Base-by-base conservation (phyloP, 2,113 vertebrate species). In the Ptyas mucosa region DNA sequence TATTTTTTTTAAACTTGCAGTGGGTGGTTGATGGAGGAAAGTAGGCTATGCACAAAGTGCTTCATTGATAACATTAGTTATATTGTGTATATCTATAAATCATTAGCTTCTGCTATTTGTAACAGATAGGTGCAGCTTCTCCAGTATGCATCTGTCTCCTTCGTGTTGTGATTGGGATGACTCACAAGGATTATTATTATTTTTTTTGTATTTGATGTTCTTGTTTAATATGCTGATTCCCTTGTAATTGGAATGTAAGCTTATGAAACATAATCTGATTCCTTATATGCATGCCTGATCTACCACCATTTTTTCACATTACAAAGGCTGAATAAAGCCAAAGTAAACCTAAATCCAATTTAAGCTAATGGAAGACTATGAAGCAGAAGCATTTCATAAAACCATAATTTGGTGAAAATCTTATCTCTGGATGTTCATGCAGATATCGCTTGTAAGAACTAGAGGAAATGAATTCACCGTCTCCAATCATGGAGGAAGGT, bases 141-240 rank as follows among this genome's bases (percentile, higher is more conserved):
- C 96, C 92, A 93, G 96, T 97, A 95, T 23, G 58, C 94, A 96
- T 95, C 95, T 96, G 95, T 97, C 95, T 96, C 94, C 96, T 96
- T 97, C 94, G 96, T 46, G 94, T 96, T 46, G 94, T 96, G 95
- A 97, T 96, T 96, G 96, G 94, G 92, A 96, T 97, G 97, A 97
- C 90, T 97, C 96, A 97, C 92, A 97, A 96, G 94, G 94, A 94
- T 49, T 49, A 6, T 49, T 46, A 43, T 43, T 43, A 46, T 75
- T 34, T 34, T 69, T 97, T 94, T 95, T 87, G 89, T 93, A 92
- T 95, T 96, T 95, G 87, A 95, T 46, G 0, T 92, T 96, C 94
- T 34, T 95, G 94, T 96, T 97, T 95, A 96, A 97, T 97, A 95
- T 93, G 93, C 85, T 51, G 23, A 94, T 96, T 95, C 92, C 93